These are phyloP conservation scores for Carpatolechia fugitivella DNA, from an alignment of 2,888 invertebrate genomes.

Conservation along the genomic window DNA sequence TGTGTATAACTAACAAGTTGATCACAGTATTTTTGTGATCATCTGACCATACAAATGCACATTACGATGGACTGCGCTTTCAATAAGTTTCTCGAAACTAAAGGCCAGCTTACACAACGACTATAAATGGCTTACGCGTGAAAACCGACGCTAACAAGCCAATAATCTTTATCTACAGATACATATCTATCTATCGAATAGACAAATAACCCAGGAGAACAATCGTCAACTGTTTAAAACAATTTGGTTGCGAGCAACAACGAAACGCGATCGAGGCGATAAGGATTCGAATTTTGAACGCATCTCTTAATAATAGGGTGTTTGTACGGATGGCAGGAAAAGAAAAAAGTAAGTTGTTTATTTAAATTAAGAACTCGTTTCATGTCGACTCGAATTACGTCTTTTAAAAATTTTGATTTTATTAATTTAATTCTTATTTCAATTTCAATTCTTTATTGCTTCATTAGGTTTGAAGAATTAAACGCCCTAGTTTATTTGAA, in stretches of 20 bases:
- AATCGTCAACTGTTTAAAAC: conserved; percentile 73
- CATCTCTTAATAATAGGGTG: conserved; percentile 75
- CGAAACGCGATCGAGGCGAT: conserved; percentile 49
- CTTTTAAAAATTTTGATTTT: no score
- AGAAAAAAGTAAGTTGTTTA: neutral
- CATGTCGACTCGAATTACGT: no score
- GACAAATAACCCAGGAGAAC: conserved; percentile 75
- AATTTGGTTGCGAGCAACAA: conserved; percentile 75
- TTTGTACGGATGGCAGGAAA: neutral
- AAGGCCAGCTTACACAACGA: neutral
- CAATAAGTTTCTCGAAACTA: neutral
- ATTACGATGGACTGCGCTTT: no score
- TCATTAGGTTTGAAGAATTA: no score
- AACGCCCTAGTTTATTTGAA: neutral
- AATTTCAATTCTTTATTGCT: no score
- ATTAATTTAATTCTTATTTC: no score
- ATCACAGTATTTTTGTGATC: no score
- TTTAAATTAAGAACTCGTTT: no score
- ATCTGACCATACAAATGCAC: no score
- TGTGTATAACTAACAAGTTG: no score
- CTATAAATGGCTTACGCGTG: conserved; percentile 7
- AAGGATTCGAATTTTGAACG: conserved; percentile 34
- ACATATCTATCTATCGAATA: conserved; percentile 47
- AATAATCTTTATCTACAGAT: conserved; percentile 41
- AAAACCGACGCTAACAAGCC: conserved; percentile 29